These are phyloP conservation scores for Archivesica marissinica DNA, from an alignment of 1,140 invertebrate species.

Conservation along the genomic window DNA sequence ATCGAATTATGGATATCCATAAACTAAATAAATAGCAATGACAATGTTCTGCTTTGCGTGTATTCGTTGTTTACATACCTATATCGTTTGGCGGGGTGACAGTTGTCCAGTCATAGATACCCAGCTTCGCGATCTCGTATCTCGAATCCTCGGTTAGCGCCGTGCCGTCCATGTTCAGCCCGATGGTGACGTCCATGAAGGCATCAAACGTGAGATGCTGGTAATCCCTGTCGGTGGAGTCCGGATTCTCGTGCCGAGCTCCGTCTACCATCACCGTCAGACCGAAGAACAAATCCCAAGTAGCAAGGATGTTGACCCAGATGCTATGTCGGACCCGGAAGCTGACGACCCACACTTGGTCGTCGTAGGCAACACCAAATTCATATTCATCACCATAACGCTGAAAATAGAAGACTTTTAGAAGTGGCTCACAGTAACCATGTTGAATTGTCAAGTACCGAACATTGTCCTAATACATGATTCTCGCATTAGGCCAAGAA, in stretches of 20 bases:
- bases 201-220: conserved; percentile 38
- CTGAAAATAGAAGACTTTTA: no score
- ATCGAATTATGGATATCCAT: no score
- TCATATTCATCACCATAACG: conserved; percentile 52
- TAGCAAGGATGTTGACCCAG: conserved; percentile 42
- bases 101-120: conserved; percentile 33
- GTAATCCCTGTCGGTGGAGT: conserved; percentile 5
- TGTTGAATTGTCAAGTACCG: no score
- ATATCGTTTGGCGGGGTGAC: conserved; percentile 16
- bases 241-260: background rate
- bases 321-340: conserved; percentile 10
- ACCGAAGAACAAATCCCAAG: conserved; percentile 20
- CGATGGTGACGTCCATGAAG: conserved; percentile 32
- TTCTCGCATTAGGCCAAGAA: no score
- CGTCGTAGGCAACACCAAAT: conserved; percentile 45
- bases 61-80: no score
- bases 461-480: no score
- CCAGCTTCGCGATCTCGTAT: conserved; percentile 35
- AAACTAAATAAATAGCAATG: no score
- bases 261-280: conserved; percentile 38
- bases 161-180: conserved; percentile 27
- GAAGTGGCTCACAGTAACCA: no score
- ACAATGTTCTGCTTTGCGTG: no score
- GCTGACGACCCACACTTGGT: conserved; percentile 20
- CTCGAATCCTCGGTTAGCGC: background rate